A percentile compares a stretch with the other conserved stretches of the same genome.
These are phyloP conservation scores for Andrena fulva DNA, from an alignment of 2,888 invertebrate genomes.

Conservation along the genomic window DNA sequence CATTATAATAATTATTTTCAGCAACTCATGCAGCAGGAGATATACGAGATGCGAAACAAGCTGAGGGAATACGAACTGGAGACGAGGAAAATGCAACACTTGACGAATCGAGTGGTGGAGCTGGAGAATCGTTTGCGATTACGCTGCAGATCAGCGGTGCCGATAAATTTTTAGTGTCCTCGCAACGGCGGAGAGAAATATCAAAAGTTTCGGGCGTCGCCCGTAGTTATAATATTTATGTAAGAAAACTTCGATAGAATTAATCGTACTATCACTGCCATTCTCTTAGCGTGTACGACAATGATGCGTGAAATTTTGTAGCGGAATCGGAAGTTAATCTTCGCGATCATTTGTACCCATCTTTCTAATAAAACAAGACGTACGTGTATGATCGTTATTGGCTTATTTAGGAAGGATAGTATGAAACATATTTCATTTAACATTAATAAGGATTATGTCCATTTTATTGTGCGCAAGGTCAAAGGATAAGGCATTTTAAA, in stretches of 20 bases:
- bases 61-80: slow-evolving; percentile 80
- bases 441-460: slow-evolving; percentile 15
- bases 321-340: slow-evolving; percentile 50
- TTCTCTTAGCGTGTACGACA: slow-evolving; percentile 58
- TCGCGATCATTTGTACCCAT: slow-evolving; percentile 57
- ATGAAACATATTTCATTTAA: neutral
- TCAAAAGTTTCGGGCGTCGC: slow-evolving; percentile 21
- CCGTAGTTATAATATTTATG: slow-evolving; percentile 51
- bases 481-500: slow-evolving; percentile 2
- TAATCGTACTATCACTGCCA: slow-evolving; percentile 66
- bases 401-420: slow-evolving; percentile 2
- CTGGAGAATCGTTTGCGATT: slow-evolving; percentile 79
- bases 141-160: slow-evolving; percentile 73
- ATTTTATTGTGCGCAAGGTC: neutral
- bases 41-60: slow-evolving; percentile 80
- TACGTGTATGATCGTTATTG: neutral
- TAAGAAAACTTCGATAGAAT: slow-evolving; percentile 22
- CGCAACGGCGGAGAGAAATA: neutral
- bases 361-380: slow-evolving; percentile 63
- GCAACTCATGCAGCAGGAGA: slow-evolving; percentile 79
- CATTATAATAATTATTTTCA: slow-evolving; percentile 50
- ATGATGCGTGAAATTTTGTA: slow-evolving; percentile 32
- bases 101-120: slow-evolving; percentile 78
- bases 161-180: slow-evolving; percentile 57
- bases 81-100: slow-evolving; percentile 79